Base-by-base conservation (phyloP, 2,888 invertebrate species). In the Willowsia nigromaculata region DNA sequence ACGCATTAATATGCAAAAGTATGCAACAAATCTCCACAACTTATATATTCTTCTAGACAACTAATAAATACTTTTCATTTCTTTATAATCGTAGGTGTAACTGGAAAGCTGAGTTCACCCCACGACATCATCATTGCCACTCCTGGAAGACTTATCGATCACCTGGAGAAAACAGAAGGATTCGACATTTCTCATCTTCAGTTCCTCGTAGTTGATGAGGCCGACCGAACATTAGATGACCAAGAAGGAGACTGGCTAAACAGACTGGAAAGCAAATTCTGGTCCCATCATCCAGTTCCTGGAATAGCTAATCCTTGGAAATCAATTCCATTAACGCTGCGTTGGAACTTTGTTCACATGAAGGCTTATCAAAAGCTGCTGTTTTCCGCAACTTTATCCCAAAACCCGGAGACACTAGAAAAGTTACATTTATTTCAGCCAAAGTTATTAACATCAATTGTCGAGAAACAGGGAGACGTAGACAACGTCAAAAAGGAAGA, bases 301-400 rank as follows among this genome's bases (percentile, higher is more conserved):
- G 92, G 92, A 91, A 53, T 68, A 47, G 25, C 85, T 5, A 94
- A 92, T 92, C 85, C 94, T 93, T 93, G 93, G 93, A 56, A 94
- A 93, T 94, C 94, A 62, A 94, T 95, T 33, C 94, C 94, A 89
- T 93, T 96, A n/a, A 95, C 94, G 85, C 94, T 95, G 93, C 94
- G 93, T 89, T 95, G 94, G 91, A 93, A 95, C n/a, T 93, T 93
- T 90, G 93, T 94, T 27, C 94, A 94, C 87, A 94, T 94, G 89
- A 94, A 95, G 81, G 95, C 96, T 83, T 96, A 96, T 1, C 99
- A 99, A 93, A 99, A 99, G 94, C 94, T 99, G 71, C 94, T 99
- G 1, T 98, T 99, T 93, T 99, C 99, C n/a, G 99, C 99, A 5
- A 99, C 99, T 1, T 94, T 99, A 18, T 97, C 98, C 0, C 98